Base-by-base conservation (phyloP, 1,140 invertebrate species). In the Aethina tumida region DNA sequence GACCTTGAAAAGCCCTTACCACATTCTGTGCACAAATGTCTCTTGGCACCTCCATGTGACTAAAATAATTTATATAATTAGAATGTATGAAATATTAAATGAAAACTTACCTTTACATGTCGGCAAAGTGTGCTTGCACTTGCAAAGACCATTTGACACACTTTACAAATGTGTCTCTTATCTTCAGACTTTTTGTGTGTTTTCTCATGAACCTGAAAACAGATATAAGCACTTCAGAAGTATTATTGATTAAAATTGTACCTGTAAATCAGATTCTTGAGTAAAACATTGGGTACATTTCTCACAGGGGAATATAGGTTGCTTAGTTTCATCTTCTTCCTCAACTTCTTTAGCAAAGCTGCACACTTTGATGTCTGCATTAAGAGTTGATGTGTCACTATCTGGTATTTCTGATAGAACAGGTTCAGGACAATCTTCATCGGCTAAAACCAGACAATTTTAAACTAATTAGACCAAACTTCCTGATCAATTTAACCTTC, bases 1-100 rank as follows among this genome's bases (percentile, higher is more conserved):
- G 43, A 62, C 30, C 67, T 64, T 2, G 56, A 41, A 41, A 65
- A 60, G 9, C 53, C 59, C 50, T 75, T 66, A 16, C 63, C 58
- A 50, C 75, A 78, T 47, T 71, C 73, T 45, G 62, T 68, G 50
- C 75, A 77, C 46, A 72, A 65, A 47, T 73, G 75, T 1, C 71
- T 70, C 52, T 73, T 73, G 35, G 72, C 72, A 9, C 51, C 49
- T 16, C 60, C 54, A 26, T 59, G 55, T 3, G 50, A 45, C 50
- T 53, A 33, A 2, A 40, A 41, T n/a, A n/a, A n/a, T n/a, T n/a
- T n/a, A n/a, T n/a, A n/a, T n/a, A n/a, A n/a, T n/a, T n/a, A n/a
- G n/a, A n/a, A n/a, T n/a, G n/a, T n/a, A n/a, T n/a, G n/a, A n/a
- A n/a, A n/a, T n/a, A n/a, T n/a, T n/a, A n/a, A n/a, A n/a, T n/a